Base-by-base conservation (phyloP, 1,140 invertebrate genomes). In the Spodoptera frugiperda region DNA sequence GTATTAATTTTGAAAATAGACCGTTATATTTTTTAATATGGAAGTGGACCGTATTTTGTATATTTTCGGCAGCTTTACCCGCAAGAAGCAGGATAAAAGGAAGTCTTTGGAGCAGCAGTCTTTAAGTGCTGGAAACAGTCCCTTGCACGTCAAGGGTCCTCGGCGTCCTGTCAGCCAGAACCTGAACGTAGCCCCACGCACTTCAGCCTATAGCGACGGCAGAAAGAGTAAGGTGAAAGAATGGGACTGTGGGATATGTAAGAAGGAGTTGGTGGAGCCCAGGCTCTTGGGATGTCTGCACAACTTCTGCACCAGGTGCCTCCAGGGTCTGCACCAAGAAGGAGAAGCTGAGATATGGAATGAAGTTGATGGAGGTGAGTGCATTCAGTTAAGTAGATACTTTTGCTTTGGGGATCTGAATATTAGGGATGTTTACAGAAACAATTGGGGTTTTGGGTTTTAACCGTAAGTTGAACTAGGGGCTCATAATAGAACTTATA, bases 41-140 rank as follows among this genome's bases (percentile, higher is more conserved):
- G 95, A 95, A 90, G 92, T 95, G 67, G 95, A 95, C 78, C 93
- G 95, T 79, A 94, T 95, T 78, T 85, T 94, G 21, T 95, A 95
- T 84, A 95, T 96, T 83, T 96, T 96, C 83, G 95, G 95, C 78
- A 95, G 95, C 82, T 95, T 96, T 80, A 90, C 95, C 0, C 86
- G 95, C 70, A 94, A 95, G 76, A 94, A 95, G 21, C 82, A 90
- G 30, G 91, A 92, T 63, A 94, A 95, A 83, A 84, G 92, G 25
- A 91, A 93, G 25, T 95, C 94, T 3, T 83, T 93, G 63, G 91
- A 93, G 15, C 89, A 92, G 6, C 85, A 88, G 0, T 92, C 92
- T 0, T 82, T 92, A 1, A 94, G 92, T 68, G 92, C 92, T 72
- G 92, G 91, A 6, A 94, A 90, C 49, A 94, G 92, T 78, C 92